These are phyloP conservation scores for Calyptomena viridis DNA, from an alignment of 2,113 vertebrate genomes.

Conservation along the genomic window DNA sequence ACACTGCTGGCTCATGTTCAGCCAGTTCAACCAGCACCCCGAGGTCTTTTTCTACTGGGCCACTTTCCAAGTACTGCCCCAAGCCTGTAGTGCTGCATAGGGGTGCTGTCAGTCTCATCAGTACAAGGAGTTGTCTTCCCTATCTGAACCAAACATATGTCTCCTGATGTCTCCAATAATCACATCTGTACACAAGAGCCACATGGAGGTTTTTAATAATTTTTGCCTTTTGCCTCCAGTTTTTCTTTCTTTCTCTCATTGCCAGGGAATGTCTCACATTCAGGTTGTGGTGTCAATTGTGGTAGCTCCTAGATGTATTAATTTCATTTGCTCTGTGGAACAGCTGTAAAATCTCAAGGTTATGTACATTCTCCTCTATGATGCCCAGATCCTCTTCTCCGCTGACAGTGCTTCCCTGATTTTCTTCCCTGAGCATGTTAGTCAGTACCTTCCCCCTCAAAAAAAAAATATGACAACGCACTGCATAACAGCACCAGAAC, in stretches of 20 bases:
- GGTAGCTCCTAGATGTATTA: neutral
- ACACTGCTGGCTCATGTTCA: neutral
- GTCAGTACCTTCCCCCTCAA: rapidly evolving
- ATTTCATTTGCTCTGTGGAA: neutral
- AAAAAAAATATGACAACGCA: neutral
- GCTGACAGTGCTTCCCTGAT: neutral
- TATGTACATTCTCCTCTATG: neutral
- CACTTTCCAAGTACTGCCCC: neutral
- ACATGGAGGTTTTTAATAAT: neutral
- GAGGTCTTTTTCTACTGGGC: neutral
- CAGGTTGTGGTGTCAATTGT: neutral
- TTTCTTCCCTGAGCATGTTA: neutral
- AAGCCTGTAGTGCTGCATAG: neutral
- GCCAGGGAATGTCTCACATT: neutral
- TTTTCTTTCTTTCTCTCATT: neutral
- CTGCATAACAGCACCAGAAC: neutral
- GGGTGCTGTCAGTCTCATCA: neutral
- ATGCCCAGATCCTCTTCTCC: neutral
- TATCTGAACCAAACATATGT: neutral
- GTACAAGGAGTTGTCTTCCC: neutral
- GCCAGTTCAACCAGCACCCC: neutral
- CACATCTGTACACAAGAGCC: neutral
- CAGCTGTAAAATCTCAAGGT: neutral
- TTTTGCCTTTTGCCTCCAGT: neutral
- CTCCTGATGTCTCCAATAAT: neutral